phyloP scores from a whole-genome alignment of 2,113 vertebrate genomes.

The Chamaetylas fuelleborni region DNA sequence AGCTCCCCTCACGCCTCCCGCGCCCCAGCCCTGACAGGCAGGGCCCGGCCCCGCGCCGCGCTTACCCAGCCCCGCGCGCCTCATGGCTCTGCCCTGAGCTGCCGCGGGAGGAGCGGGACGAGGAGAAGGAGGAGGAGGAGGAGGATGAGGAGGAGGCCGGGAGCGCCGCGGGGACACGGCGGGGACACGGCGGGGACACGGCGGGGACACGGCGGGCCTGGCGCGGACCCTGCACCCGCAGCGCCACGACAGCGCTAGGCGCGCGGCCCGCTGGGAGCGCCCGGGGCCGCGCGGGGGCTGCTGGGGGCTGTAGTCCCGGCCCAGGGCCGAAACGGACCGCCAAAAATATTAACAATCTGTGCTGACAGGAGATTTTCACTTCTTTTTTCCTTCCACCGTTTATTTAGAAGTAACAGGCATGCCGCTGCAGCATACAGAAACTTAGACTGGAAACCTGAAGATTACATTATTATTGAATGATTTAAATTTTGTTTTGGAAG shows the following conservation, averaged over 20 bases:
- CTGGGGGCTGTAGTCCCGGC: not conserved
- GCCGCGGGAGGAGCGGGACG: not conserved
- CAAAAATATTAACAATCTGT: too few species aligned
- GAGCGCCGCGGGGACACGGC: not conserved
- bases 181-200: too few species aligned
- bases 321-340: fast-evolving
- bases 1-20: not conserved
- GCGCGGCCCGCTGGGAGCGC: not conserved
- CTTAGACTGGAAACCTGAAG: not conserved
- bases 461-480: not conserved
- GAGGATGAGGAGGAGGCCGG: too few species aligned
- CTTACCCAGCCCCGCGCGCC: conserved; percentile 68
- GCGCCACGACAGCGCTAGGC: conserved; percentile 43
- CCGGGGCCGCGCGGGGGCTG: not conserved
- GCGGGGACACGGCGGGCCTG: not conserved
- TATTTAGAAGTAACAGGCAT: not conserved
- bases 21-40: too few species aligned
- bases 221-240: not conserved
- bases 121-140: not conserved
- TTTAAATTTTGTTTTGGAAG: not conserved
- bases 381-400: fast-evolving
- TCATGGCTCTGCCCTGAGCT: conserved; percentile 9
- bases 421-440: not conserved
- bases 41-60: not conserved
- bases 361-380: not conserved